Evolutionary conservation across 2,888 invertebrate species (phyloP).

Genomic region (Patella depressa): DNA sequence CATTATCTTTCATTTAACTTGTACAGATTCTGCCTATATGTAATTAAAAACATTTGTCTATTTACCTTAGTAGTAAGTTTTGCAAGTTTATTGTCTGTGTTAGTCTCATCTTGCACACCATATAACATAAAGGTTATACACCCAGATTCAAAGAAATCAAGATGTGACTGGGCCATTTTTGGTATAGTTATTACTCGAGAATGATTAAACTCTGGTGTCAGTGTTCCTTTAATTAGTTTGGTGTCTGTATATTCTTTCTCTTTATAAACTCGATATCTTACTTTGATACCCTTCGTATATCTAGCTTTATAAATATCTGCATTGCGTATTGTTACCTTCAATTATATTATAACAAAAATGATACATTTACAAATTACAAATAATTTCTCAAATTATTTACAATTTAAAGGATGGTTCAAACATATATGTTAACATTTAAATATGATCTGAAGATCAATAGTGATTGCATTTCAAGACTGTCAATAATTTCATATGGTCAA

Average conservation of each 20-base stretch:
- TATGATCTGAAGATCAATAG: too few relatives aligned
- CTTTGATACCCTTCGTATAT: conserved; percentile 66
- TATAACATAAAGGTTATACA: conserved; percentile 69
- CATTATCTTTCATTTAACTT: too few relatives aligned
- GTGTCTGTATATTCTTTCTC: conserved; percentile 61
- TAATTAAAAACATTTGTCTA: too few relatives aligned
- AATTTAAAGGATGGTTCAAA: too few relatives aligned
- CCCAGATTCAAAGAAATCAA: conserved; percentile 69
- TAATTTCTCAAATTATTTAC: not conserved
- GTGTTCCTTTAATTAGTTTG: conserved; percentile 57
- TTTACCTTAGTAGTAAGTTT: conserved; percentile 69
- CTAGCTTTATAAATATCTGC: conserved; percentile 65
- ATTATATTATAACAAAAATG: not conserved
- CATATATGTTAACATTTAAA: too few relatives aligned
- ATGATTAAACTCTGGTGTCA: conserved; percentile 67
- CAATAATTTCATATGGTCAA: too few relatives aligned
- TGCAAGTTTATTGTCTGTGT: conserved; percentile 60
- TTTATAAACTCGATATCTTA: conserved; percentile 65
- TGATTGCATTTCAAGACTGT: too few relatives aligned
- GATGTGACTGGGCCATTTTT: conserved; percentile 64
- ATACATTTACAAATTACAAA: not conserved
- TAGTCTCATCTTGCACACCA: conserved; percentile 68
- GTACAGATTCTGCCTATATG: too few relatives aligned
- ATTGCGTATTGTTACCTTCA: conserved; percentile 59
- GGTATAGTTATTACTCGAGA: conserved; percentile 61